A percentile compares a stretch with the other conserved stretches of the same genome.
Conservation (phyloP, 2,888 invertebrate genomes). For the Trilocha varians region DNA sequence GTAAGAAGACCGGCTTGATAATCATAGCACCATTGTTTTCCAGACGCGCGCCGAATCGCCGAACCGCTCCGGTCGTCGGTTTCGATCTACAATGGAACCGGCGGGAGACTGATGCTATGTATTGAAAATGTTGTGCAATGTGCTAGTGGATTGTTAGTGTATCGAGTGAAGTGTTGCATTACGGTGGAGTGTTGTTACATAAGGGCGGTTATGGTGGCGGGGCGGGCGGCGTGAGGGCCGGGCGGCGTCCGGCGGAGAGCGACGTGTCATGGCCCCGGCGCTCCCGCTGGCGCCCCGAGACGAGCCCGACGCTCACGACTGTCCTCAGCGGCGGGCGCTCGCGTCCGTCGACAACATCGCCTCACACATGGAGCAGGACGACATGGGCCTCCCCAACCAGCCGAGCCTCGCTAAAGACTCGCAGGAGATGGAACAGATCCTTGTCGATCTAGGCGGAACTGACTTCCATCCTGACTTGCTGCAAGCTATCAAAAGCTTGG, state of each 20-base stretch:
- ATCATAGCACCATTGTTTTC: conserved; percentile 56
- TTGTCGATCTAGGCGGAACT: conserved; percentile 72
- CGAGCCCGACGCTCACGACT: conserved; percentile 39
- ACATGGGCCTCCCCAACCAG: conserved; percentile 71
- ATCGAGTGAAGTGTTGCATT: conserved; percentile 26
- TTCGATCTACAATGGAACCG: conserved; percentile 47
- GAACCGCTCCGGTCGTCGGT: conserved; percentile 27
- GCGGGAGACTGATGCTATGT: conserved; percentile 42
- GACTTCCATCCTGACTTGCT: conserved; percentile 79
- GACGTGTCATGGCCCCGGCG: conserved; percentile 95
- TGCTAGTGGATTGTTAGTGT: conserved; percentile 36
- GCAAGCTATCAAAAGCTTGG: conserved; percentile 84
- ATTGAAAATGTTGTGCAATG: conserved; percentile 31
- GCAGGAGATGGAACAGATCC: conserved; percentile 78
- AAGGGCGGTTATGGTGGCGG: conserved; percentile 49
- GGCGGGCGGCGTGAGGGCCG: conserved; percentile 52
- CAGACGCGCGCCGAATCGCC: conserved; percentile 56
- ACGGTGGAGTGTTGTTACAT: conserved; percentile 48
- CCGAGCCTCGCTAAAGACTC: conserved; percentile 72
- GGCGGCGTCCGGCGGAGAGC: conserved; percentile 54
- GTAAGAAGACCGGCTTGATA: conserved; percentile 48
- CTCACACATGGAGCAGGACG: conserved; percentile 74
- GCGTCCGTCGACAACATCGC: conserved; percentile 69
- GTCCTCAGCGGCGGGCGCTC: conserved; percentile 55
- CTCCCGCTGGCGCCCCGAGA: conserved; percentile 80